A percentile compares a stretch with the other conserved stretches of the same genome.
Evolutionary conservation across 1,140 invertebrate genomes (phyloP).

Genomic region (Nebria ingens): DNA sequence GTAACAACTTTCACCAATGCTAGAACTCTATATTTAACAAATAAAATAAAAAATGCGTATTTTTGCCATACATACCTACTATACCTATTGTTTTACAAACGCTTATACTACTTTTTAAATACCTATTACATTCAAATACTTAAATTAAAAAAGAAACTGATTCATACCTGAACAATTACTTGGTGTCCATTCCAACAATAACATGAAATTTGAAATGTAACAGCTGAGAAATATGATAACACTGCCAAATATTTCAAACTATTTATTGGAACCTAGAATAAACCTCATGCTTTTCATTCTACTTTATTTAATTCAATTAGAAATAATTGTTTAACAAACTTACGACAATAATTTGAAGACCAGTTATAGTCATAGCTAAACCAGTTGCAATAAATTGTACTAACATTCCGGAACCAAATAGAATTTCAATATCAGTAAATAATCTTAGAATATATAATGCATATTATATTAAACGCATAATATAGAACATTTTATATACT

Average conservation of each 20-base stretch:
- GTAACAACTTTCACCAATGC: conserved; percentile 16
- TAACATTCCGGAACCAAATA: background rate
- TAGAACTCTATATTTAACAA: conserved; percentile 12
- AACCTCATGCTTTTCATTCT: background rate
- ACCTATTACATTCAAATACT: too few species aligned
- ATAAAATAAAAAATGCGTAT: background rate
- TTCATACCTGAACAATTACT: background rate
- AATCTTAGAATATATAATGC: background rate
- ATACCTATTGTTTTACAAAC: too few species aligned
- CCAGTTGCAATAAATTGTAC: background rate
- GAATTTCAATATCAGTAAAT: background rate
- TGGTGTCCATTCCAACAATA: conserved; percentile 7
- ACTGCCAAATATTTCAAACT: background rate
- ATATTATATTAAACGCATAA: background rate
- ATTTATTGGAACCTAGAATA: background rate
- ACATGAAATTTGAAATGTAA: background rate
- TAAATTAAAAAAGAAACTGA: too few species aligned
- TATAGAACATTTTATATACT: background rate
- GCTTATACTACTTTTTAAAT: too few species aligned
- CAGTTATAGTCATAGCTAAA: background rate
- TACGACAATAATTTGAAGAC: background rate
- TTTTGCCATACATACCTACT: background rate
- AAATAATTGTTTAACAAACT: background rate
- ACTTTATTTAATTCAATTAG: background rate
- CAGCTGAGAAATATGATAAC: background rate